These are phyloP conservation scores for Hedychridium roseum DNA, from an alignment of 2,888 invertebrate species.

Conservation along the genomic window DNA sequence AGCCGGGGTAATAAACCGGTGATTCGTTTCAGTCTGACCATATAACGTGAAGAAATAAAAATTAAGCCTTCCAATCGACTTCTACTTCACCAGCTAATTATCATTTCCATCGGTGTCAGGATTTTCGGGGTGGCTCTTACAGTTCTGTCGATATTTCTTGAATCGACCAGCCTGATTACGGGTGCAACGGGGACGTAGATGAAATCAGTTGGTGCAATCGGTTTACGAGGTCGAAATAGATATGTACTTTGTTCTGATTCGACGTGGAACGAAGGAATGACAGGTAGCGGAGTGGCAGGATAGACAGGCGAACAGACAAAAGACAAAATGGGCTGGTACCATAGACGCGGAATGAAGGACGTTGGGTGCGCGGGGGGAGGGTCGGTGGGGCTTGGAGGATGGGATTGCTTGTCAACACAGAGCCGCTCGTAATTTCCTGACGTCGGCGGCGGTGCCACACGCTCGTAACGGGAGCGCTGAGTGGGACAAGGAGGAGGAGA, in stretches of 20 bases:
- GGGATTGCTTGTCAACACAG: slow-evolving; percentile 33
- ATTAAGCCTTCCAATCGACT: no score
- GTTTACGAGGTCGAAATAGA: no score
- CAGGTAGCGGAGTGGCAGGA: slow-evolving; percentile 8
- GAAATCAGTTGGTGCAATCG: no score
- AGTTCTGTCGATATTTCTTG: no score
- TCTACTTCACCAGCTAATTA: no score
- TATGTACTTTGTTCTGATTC: slow-evolving; percentile 38
- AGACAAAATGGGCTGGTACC: slow-evolving; percentile 1
- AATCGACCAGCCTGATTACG: no score
- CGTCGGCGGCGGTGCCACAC: slow-evolving; percentile 25
- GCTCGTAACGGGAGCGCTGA: slow-evolving; percentile 3
- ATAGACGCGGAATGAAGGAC: slow-evolving; percentile 11
- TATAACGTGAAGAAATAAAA: no score
- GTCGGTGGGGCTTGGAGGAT: slow-evolving; percentile 3
- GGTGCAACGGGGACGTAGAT: no score
- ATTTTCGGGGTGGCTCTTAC: no score
- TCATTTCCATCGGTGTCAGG: no score
- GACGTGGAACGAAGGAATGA: slow-evolving; percentile 10
- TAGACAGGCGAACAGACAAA: neutral
- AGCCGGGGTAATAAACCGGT: no score
- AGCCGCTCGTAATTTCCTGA: slow-evolving; percentile 34
- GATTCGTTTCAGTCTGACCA: no score
- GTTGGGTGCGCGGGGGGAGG: neutral
- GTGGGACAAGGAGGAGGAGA: slow-evolving; percentile 26